Conservation (phyloP, 2,888 invertebrate genomes). For the Andrena praecox region DNA sequence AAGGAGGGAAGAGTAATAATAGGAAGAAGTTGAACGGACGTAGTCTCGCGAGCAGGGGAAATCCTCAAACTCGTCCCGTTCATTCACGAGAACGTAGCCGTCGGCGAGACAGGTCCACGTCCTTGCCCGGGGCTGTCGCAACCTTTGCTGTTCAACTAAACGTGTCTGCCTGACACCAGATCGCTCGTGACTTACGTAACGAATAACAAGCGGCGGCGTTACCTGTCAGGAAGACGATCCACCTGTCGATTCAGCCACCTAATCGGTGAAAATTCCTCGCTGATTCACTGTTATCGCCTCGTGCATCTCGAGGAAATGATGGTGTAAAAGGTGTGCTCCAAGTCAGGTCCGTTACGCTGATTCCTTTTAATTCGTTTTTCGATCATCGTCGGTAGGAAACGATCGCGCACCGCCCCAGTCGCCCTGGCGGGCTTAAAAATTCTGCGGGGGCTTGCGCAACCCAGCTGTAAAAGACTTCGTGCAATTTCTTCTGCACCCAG, state of each 20-base stretch:
- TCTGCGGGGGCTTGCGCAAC: slow-evolving; percentile 2
- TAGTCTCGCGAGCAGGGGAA: slow-evolving; percentile 42
- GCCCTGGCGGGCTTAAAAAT: not conserved
- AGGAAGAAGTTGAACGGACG: slow-evolving; percentile 42
- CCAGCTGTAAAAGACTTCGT: not conserved
- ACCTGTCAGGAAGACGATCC: slow-evolving; percentile 31
- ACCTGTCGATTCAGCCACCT: not conserved
- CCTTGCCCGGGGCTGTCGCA: slow-evolving; percentile 81
- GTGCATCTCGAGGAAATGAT: not conserved
- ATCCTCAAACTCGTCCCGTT: slow-evolving; percentile 73
- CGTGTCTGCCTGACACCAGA: slow-evolving; percentile 54
- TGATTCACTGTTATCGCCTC: not conserved
- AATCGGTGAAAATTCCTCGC: not conserved
- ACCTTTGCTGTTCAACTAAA: slow-evolving; percentile 62
- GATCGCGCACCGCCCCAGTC: not conserved
- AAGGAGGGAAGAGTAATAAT: not conserved
- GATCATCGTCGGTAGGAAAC: not conserved
- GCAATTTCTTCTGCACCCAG: slow-evolving; percentile 2
- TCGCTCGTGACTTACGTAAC: slow-evolving; percentile 52
- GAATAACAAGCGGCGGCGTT: slow-evolving; percentile 18
- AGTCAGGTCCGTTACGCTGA: not conserved
- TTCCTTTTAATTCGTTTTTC: not conserved
- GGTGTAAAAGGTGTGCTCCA: not conserved
- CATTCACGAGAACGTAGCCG: slow-evolving; percentile 81
- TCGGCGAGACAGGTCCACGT: slow-evolving; percentile 80